Percentiles rank a stretch among this genome's conserved stretches.
Conservation (phyloP, 2,888 invertebrate genomes). For the Galerucella pusilla region DNA sequence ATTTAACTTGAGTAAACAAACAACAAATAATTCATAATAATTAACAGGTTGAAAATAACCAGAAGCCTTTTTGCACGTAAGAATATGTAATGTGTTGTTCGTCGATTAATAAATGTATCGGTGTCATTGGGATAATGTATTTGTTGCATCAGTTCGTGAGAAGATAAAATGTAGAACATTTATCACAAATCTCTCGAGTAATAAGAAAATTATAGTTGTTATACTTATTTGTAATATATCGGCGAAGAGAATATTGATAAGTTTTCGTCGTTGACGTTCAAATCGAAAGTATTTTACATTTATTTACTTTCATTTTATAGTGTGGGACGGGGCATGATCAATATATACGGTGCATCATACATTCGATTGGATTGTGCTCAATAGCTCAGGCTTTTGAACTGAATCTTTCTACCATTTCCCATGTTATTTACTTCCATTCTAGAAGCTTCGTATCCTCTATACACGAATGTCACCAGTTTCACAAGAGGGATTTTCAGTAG, state of each 20-base stretch:
- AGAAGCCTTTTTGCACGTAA: conserved; percentile 11
- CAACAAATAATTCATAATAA: not conserved
- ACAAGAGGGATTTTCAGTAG: too few species aligned
- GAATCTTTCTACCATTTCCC: too few species aligned
- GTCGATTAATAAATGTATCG: conserved; percentile 26
- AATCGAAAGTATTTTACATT: not conserved
- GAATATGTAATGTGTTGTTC: conserved; percentile 11
- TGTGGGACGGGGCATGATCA: too few species aligned
- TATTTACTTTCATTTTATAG: too few species aligned
- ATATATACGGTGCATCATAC: too few species aligned
- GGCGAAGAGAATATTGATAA: not conserved
- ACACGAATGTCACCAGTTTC: too few species aligned
- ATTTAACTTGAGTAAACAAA: not conserved
- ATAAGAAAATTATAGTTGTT: conserved; percentile 29
- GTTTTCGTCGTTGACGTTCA: not conserved
- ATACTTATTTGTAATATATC: conserved; percentile 22
- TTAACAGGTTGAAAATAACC: not conserved
- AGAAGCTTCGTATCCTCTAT: too few species aligned
- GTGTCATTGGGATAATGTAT: conserved; percentile 30
- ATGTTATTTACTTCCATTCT: too few species aligned
- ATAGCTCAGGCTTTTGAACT: too few species aligned
- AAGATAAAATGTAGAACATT: conserved; percentile 10
- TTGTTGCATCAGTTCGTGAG: conserved; percentile 21
- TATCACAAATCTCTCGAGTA: conserved; percentile 21
- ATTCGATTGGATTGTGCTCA: too few species aligned